Percentiles rank a stretch among this genome's conserved stretches.
Conservation (phyloP, 2,888 invertebrate genomes). For the Thecocarcelia acutangulata region DNA sequence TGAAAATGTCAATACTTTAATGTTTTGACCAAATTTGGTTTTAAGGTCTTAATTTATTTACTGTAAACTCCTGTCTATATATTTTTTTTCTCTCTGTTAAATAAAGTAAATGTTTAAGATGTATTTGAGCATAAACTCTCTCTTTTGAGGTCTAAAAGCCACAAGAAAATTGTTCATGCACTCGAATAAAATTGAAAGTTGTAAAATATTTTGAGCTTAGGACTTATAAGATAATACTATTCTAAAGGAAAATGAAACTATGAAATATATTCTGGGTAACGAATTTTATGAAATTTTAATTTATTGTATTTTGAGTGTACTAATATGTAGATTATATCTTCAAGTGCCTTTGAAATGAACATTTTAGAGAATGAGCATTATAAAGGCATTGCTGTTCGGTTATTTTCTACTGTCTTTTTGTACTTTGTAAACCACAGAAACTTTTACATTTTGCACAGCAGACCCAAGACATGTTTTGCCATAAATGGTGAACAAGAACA, state of each 20-base stretch:
- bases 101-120: slow-evolving; percentile 21
- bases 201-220: neutral
- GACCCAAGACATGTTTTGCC: slow-evolving; percentile 4
- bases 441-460: slow-evolving; percentile 44
- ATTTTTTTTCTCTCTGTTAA: slow-evolving; percentile 20
- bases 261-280: no score
- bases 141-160: slow-evolving; percentile 32
- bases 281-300: no score
- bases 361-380: neutral
- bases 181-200: slow-evolving; percentile 9
- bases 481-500: slow-evolving; percentile 19
- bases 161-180: slow-evolving; percentile 28
- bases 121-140: slow-evolving; percentile 4
- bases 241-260: no score
- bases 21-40: slow-evolving; percentile 48
- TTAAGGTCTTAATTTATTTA: slow-evolving; percentile 32
- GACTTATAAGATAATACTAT: no score
- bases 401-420: slow-evolving; percentile 20
- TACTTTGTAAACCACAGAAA: slow-evolving; percentile 43
- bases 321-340: neutral
- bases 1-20: slow-evolving; percentile 52
- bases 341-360: neutral
- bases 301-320: no score
- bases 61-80: slow-evolving; percentile 3
- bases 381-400: slow-evolving; percentile 30